A percentile compares a stretch with the other conserved stretches of the same genome.
phyloP scores from a whole-genome alignment of 2,797 vertebrate species.

The Neosilurus mollespiculum region DNA sequence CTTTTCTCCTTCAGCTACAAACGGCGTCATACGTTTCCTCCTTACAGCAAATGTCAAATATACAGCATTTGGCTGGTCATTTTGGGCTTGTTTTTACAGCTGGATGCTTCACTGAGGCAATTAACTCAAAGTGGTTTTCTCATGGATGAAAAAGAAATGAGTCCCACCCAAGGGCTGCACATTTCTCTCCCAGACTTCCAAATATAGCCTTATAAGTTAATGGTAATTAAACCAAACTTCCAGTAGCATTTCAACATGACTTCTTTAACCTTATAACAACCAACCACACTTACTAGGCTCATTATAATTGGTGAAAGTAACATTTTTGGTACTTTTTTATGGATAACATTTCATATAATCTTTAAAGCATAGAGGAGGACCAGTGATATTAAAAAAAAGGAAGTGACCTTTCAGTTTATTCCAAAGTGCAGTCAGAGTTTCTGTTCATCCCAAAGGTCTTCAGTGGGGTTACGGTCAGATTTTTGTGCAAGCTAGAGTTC shows the following conservation, averaged over 20 bases:
- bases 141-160: conserved; percentile 9
- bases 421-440: neutral
- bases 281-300: neutral
- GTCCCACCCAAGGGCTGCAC: conserved; percentile 30
- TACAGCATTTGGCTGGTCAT: conserved; percentile 24
- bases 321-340: neutral
- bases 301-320: neutral
- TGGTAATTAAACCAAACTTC: neutral
- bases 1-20: conserved; percentile 12
- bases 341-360: neutral
- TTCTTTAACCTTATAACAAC: neutral
- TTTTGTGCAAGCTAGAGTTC: neutral
- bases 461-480: neutral
- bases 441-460: neutral
- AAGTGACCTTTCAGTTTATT: neutral
- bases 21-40: conserved; percentile 16
- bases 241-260: conserved; percentile 7
- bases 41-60: conserved; percentile 27
- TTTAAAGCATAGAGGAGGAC: neutral
- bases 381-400: neutral
- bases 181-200: conserved; percentile 31
- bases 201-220: conserved; percentile 13
- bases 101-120: conserved; percentile 29
- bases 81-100: conserved; percentile 36
- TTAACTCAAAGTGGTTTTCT: conserved; percentile 40